phyloP scores from a whole-genome alignment of 2,797 vertebrate genomes.

The Neopelma chrysocephalum region DNA sequence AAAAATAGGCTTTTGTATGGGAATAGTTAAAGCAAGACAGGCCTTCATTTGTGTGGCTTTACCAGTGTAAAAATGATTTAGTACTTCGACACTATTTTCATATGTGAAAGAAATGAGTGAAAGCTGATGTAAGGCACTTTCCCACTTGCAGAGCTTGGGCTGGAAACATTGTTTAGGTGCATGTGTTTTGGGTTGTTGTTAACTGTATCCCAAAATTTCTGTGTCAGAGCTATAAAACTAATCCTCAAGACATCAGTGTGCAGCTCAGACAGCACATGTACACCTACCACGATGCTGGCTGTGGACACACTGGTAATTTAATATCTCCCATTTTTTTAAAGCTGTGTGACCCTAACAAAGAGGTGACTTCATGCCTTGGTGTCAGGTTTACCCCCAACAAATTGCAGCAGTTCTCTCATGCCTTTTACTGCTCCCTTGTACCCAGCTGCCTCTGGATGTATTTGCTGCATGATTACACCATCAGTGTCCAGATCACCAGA shows the following conservation, averaged over 20 bases:
- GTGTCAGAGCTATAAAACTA: not conserved
- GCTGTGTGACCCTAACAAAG: not conserved
- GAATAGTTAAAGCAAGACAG: not conserved
- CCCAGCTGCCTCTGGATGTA: not conserved
- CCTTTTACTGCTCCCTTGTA: not conserved
- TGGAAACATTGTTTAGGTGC: not conserved
- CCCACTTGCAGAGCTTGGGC: not conserved
- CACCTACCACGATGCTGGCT: accelerated
- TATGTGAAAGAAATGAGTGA: not conserved
- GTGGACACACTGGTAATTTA: not conserved
- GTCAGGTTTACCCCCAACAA: not conserved
- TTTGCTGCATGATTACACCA: not conserved
- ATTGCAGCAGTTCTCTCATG: not conserved
- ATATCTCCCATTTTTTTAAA: not conserved
- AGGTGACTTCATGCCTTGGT: not conserved
- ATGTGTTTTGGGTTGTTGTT: not conserved
- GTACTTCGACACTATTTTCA: not conserved
- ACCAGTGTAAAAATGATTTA: not conserved
- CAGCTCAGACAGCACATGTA: accelerated
- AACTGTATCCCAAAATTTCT: not conserved
- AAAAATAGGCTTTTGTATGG: not conserved
- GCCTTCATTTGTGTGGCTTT: not conserved
- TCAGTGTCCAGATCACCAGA: conserved; percentile 9
- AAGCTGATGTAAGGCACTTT: not conserved
- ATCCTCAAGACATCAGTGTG: not conserved